Evolutionary conservation across 2,797 vertebrate species (phyloP), one percentile per base, ranked within the genome.

Genomic region (Anomalospiza imberbis): DNA sequence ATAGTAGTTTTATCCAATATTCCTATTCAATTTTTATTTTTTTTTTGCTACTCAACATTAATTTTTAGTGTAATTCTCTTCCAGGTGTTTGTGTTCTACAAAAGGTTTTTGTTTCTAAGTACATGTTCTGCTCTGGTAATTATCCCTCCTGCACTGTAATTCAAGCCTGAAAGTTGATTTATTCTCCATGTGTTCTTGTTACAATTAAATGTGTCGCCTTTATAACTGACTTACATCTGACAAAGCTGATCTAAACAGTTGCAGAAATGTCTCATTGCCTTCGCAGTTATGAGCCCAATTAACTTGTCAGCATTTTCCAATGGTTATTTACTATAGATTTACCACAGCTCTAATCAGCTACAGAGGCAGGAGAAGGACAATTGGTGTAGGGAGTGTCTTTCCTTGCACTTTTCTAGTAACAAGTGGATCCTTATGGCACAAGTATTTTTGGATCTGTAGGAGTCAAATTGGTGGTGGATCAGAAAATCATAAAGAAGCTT

Each of bases 181-280:
- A 95, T 93, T 76, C 84, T 90, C 44, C 74, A 65, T 80, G 77
- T 95, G 85, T 83, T 94, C 80, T 75, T 94, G 94, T 68, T 83
- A 78, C 80, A 80, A 68, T 89, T 91, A 93, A 91, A 91, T 91
- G 80, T 95, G 71, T 92, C 7, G 1, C 75, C 34, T 57, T 81
- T 95, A 54, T 89, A 96, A 91, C 75, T 86, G 88, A 94, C 54
- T 66, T 47, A 84, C 40, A 91, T 95, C 42, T 94, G 93, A 93
- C 88, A 94, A 92, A 96, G 44, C 82, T 93, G 93, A 95, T 93
- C 88, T 89, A 91, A 95, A 96, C 88, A 96, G 88, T 91, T 89
- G 83, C 85, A 96, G 90, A 95, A 91, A 95, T 91, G 90, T 94
- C 89, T 95, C 94, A 87, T 90, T 93, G 88, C 90, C 74, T 88